Conservation (phyloP, 2,797 vertebrate genomes). For the Pygocentrus nattereri region DNA sequence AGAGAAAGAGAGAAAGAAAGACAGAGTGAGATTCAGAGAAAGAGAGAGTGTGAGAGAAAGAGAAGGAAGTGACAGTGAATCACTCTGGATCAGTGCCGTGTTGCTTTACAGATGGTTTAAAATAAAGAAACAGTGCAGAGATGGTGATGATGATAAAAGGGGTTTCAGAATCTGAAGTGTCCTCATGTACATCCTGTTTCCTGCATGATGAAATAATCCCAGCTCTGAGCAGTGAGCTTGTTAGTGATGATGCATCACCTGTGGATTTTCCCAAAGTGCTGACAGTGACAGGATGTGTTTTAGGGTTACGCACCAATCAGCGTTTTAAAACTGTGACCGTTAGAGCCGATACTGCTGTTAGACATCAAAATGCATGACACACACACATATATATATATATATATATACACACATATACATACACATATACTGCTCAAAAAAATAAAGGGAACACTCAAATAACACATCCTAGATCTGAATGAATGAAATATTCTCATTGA, state of each 20-base stretch:
- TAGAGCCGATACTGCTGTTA: background rate
- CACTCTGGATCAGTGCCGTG: background rate
- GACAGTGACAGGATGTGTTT: background rate
- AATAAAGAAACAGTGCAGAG: background rate
- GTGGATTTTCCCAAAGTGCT: background rate
- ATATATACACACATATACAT: no score
- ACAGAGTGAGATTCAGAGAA: background rate
- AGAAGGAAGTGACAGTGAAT: background rate
- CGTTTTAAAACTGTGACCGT: background rate
- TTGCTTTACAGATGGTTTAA: no score
- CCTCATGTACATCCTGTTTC: background rate
- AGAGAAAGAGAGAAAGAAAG: constrained; percentile 55
- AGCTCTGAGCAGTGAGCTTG: background rate
- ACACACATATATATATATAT: no score
- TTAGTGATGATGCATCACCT: background rate
- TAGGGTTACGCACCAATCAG: background rate
- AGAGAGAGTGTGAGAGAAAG: background rate
- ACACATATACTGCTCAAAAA: no score
- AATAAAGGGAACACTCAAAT: no score
- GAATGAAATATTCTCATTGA: no score
- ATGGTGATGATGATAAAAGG: background rate
- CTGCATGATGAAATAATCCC: constrained; percentile 6
- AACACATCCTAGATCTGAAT: no score
- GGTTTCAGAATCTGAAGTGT: background rate
- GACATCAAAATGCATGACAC: no score